phyloP scores from a whole-genome alignment of 2,113 vertebrate genomes.

The Dicerorhinus sumatrensis region DNA sequence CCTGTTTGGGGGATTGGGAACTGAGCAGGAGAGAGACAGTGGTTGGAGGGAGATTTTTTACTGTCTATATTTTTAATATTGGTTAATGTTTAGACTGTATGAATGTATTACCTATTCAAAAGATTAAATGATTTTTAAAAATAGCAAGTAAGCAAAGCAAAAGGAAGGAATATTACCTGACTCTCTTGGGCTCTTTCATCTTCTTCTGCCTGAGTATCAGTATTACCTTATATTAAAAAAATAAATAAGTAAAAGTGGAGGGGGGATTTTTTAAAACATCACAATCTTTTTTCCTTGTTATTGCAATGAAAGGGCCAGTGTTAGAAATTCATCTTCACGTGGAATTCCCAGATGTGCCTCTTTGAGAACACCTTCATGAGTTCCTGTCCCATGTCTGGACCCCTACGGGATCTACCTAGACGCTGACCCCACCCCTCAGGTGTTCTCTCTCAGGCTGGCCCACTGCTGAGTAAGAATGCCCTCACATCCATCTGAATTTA shows the following conservation, averaged over 20 bases:
- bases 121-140: neutral
- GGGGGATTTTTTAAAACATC: accelerated
- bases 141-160: neutral
- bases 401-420: accelerated
- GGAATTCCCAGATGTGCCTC: neutral
- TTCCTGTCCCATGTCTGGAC: accelerated
- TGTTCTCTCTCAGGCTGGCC: neutral
- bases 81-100: neutral
- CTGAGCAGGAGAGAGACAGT: neutral
- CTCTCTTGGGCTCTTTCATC: conserved; percentile 93
- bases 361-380: accelerated
- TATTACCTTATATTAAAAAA: conserved; percentile 87
- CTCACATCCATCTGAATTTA: accelerated
- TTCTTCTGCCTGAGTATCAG: conserved; percentile 87
- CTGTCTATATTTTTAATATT: neutral
- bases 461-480: neutral
- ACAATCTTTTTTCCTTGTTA: neutral
- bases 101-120: neutral
- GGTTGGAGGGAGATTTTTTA: neutral
- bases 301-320: neutral
- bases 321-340: neutral
- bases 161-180: conserved; percentile 88
- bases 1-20: neutral
- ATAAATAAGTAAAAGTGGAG: neutral
- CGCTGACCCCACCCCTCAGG: neutral